Evolutionary conservation across 2,888 invertebrate genomes (phyloP), one percentile per base, ranked within the genome.

Genomic region (Dioctria linearis): DNA sequence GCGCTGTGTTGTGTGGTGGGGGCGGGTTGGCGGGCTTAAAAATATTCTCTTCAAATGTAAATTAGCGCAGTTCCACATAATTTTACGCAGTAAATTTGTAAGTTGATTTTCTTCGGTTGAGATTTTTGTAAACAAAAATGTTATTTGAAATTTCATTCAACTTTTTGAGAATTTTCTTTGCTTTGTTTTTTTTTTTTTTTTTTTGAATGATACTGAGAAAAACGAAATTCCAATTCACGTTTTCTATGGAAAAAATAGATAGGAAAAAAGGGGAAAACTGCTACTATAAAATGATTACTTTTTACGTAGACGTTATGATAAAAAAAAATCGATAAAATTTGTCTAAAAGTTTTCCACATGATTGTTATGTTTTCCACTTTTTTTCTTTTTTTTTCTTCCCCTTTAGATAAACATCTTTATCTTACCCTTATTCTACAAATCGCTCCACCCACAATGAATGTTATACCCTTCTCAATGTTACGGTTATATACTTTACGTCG

Each of bases 1-100:
- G 25, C 25, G 25, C 25, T 25, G 25, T 25, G 2, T 25, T 25
- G 25, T n/a, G n/a, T n/a, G 25, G 25, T 25, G 25, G 25, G 25
- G 25, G 0, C 2, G 2, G 25, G 25, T 3, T 0, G 4, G 11
- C 3, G 54, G 54, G 3, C 54, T 69, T 49, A 69, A 25, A 25
- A 25, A 37, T 69, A 37, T 69, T 46, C 51, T 69, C 54, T 54
- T 69, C 69, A 69, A 69, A 69, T 69, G 69, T 51, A 69, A 69
- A 69, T 69, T 49, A 69, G 69, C 69, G 49, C 25, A 13, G 5
- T 39, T 63, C 9, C 39, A 9, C 39, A 46, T 69, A 54, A 54
- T 54, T 69, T 51, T 69, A 51, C 69, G 69, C 54, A 51, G 69
- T 51, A n/a, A 54, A 51, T 39, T 49, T 49, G 69, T 25, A 69